These are phyloP conservation scores for Phallusia fumigata DNA, from an alignment of 23 tunicate genomes.

Conservation along the genomic window DNA sequence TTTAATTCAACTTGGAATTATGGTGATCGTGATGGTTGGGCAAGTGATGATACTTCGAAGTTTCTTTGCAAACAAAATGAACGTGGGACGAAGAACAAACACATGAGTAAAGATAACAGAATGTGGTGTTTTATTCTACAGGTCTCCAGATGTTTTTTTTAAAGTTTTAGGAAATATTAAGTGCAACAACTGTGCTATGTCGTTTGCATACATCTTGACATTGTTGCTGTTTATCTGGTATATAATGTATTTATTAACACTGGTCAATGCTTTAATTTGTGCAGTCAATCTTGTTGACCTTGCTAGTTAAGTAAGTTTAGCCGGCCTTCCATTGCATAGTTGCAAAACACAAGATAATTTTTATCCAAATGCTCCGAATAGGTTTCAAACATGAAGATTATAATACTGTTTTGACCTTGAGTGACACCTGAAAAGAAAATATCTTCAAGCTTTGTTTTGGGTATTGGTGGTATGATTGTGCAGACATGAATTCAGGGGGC, in stretches of 20 bases:
- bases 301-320: too few relatives aligned
- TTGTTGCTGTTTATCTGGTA: too few relatives aligned
- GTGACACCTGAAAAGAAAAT: too few relatives aligned
- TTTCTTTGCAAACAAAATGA: slow-evolving; percentile 32
- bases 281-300: background rate
- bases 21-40: slow-evolving; percentile 58
- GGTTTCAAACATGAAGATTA: too few relatives aligned
- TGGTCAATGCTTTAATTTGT: background rate
- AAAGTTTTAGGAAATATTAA: background rate
- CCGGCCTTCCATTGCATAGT: too few relatives aligned
- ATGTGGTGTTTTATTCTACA: background rate
- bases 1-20: slow-evolving; percentile 43
- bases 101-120: background rate
- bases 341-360: too few relatives aligned
- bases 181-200: background rate
- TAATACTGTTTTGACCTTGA: too few relatives aligned
- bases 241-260: background rate
- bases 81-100: background rate
- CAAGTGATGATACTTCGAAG: slow-evolving; percentile 65
- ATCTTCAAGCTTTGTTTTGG: too few relatives aligned
- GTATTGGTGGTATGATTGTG: too few relatives aligned
- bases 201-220: too few relatives aligned
- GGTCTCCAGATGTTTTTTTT: background rate
- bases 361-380: too few relatives aligned
- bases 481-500: too few relatives aligned